A percentile compares a stretch with the other conserved stretches of the same genome.
phyloP scores from a whole-genome alignment of 2,888 invertebrate genomes.

The Unio delphinus region DNA sequence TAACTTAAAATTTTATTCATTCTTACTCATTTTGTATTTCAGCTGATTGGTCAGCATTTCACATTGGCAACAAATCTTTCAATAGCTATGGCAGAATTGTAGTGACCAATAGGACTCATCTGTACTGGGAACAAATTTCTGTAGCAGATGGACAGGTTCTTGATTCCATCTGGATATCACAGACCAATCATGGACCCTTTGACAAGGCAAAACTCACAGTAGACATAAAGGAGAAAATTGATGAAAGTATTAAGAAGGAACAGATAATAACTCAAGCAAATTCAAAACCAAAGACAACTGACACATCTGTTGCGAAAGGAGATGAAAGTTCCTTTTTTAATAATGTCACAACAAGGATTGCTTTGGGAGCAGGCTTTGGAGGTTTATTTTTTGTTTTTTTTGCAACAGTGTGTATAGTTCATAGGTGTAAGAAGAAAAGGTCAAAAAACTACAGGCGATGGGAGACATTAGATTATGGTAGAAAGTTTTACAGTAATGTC shows the following conservation, averaged over 20 bases:
- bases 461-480: constrained; percentile 49
- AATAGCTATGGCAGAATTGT: constrained; percentile 51
- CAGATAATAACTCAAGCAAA: constrained; percentile 12
- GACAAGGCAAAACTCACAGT: constrained; percentile 21
- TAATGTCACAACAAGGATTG: constrained; percentile 31
- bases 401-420: constrained; percentile 28
- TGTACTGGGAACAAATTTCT: constrained; percentile 50
- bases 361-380: constrained; percentile 33
- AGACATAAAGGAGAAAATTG: constrained; percentile 31
- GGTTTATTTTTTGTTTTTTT: constrained; percentile 31
- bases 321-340: constrained; percentile 8
- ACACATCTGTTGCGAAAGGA: too few species aligned
- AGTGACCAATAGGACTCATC: constrained; percentile 45
- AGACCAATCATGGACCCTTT: constrained; percentile 53
- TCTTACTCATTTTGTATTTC: constrained; percentile 8
- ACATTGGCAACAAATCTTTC: constrained; percentile 34
- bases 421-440: constrained; percentile 19
- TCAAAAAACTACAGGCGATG: constrained; percentile 40
- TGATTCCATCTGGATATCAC: constrained; percentile 50
- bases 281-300: not conserved
- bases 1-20: not conserved
- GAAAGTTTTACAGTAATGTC: constrained; percentile 46
- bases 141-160: constrained; percentile 29
- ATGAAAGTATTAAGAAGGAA: constrained; percentile 25
- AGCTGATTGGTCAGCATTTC: constrained; percentile 53